These are phyloP conservation scores for Polyommatus icarus DNA, from an alignment of 2,888 invertebrate genomes.

Conservation along the genomic window DNA sequence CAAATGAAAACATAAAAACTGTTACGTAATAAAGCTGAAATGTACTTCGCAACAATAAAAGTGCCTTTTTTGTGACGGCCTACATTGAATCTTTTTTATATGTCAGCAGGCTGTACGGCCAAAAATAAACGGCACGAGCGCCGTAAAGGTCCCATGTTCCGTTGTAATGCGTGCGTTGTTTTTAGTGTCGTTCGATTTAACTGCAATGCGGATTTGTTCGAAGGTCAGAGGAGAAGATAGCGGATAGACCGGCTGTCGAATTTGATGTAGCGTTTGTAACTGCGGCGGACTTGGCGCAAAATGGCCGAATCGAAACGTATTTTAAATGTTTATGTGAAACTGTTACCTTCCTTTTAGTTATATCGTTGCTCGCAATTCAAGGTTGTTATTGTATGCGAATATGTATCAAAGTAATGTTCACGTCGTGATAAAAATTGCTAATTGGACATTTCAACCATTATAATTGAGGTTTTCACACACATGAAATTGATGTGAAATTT, in stretches of 20 bases:
- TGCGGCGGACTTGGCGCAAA: neutral
- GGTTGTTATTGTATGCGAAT: neutral
- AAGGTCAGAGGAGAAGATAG: conserved; percentile 50
- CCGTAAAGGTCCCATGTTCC: conserved; percentile 37
- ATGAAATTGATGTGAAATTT: conserved; percentile 1
- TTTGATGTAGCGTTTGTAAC: conserved; percentile 12
- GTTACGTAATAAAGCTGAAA: neutral
- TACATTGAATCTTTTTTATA: conserved; percentile 24
- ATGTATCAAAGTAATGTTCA: neutral
- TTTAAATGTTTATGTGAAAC: neutral
- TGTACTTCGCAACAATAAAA: neutral
- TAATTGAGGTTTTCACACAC: conserved; percentile 6
- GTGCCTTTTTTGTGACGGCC: neutral
- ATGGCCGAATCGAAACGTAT: neutral
- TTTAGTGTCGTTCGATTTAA: conserved; percentile 65
- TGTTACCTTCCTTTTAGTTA: neutral
- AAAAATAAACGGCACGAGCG: conserved; percentile 8
- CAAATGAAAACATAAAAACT: neutral
- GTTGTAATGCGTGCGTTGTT: conserved; percentile 42
- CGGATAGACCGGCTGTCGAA: conserved; percentile 47
- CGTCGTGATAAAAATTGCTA: neutral
- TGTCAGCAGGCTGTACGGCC: conserved; percentile 13
- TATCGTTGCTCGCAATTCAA: neutral
- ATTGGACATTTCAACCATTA: neutral
- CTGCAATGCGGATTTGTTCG: conserved; percentile 73